A percentile compares a stretch with the other conserved stretches of the same genome.
Evolutionary conservation across 2,113 vertebrate species (phyloP).

Genomic region (Laticauda colubrina): DNA sequence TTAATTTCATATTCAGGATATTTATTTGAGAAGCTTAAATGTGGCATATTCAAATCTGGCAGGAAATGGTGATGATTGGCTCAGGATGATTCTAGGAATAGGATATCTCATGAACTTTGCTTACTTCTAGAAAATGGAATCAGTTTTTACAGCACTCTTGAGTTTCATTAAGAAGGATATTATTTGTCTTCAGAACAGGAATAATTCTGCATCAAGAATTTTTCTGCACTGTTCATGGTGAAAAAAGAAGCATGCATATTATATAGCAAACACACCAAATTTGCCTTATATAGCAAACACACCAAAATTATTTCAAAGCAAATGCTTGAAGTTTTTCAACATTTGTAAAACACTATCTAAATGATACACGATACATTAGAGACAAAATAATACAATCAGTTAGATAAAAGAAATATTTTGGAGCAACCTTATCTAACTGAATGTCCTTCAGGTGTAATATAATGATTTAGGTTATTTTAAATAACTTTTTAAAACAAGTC

Average conservation of each 20-base stretch:
- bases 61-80: neutral
- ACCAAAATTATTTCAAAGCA: neutral
- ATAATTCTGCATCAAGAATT: neutral
- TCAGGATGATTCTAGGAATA: neutral
- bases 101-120: neutral
- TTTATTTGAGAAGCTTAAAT: neutral
- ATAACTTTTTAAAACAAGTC: neutral
- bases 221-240: neutral
- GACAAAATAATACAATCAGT: neutral
- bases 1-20: neutral
- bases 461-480: neutral
- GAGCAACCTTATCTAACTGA: neutral
- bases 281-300: neutral
- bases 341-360: neutral
- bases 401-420: neutral
- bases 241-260: neutral
- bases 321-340: neutral
- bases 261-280: neutral
- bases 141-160: neutral
- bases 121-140: neutral
- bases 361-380: neutral
- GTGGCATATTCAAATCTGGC: neutral
- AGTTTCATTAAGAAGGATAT: neutral
- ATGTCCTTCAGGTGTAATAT: neutral
- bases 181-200: neutral